Conservation (phyloP, 2,113 vertebrate species). For the Nothoprocta pentlandii region DNA sequence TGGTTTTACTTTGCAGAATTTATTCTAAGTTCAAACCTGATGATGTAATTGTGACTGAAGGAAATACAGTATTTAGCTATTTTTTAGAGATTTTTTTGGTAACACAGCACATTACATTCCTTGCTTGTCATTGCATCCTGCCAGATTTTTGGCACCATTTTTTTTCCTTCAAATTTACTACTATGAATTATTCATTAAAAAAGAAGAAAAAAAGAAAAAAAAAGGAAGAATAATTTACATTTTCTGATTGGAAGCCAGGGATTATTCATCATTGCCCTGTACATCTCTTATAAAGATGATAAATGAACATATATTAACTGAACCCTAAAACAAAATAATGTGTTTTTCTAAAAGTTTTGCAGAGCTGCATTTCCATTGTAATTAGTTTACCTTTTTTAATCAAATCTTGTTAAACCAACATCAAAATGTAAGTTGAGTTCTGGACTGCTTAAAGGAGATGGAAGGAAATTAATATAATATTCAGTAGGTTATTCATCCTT, state of each 20-base stretch:
- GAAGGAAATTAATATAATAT: conserved; percentile 16
- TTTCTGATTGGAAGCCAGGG: conserved; percentile 79
- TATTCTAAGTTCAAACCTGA: not conserved
- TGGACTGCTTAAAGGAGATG: conserved; percentile 22
- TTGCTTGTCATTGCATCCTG: conserved; percentile 40
- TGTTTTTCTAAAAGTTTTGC: conserved; percentile 76
- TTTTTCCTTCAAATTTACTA: conserved; percentile 48
- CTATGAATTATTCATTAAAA: conserved; percentile 52
- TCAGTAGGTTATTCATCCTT: not conserved
- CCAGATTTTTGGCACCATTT: conserved; percentile 32
- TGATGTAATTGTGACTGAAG: not conserved
- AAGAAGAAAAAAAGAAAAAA: not conserved
- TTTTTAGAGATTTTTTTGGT: not conserved
- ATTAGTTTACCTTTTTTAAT: conserved; percentile 81
- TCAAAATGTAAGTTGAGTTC: conserved; percentile 75
- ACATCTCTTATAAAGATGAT: conserved; percentile 81
- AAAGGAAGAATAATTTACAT: conserved; percentile 74
- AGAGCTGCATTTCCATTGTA: conserved; percentile 77
- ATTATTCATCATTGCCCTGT: conserved; percentile 79
- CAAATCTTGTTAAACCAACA: conserved; percentile 67
- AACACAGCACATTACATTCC: not conserved
- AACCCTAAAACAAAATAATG: conserved; percentile 81
- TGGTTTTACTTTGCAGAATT: not conserved
- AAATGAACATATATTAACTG: conserved; percentile 81
- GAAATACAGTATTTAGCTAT: not conserved